Conservation (phyloP, 1,140 invertebrate species). For the Apis mellifera region Amel_HAv3.1 CM009941.2:11397001-11397500, state of each 20-base stretch:
- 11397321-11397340: constrained; percentile 85
- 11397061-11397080: constrained; percentile 85
- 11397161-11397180: not conserved
- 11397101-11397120: constrained; percentile 71
- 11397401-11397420: constrained; percentile 81
- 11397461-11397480: too few species aligned
- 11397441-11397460: not conserved
- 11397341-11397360: constrained; percentile 84
- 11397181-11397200: not conserved
- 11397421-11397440: constrained; percentile 79
- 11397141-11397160: not conserved
- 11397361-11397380: constrained; percentile 82
- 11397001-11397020: constrained; percentile 56
- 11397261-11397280: not conserved
- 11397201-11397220: not conserved
- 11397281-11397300: constrained; percentile 80
- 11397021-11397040: constrained; percentile 79
- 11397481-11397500: not conserved
- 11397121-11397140: constrained; percentile 52
- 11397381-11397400: constrained; percentile 81
- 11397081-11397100: constrained; percentile 84
- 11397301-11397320: constrained; percentile 81
- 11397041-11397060: constrained; percentile 81
- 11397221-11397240: not conserved
- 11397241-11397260: not conserved